Evolutionary conservation across 2,888 invertebrate genomes (phyloP).

Genomic region (Heliconius cydno): DNA sequence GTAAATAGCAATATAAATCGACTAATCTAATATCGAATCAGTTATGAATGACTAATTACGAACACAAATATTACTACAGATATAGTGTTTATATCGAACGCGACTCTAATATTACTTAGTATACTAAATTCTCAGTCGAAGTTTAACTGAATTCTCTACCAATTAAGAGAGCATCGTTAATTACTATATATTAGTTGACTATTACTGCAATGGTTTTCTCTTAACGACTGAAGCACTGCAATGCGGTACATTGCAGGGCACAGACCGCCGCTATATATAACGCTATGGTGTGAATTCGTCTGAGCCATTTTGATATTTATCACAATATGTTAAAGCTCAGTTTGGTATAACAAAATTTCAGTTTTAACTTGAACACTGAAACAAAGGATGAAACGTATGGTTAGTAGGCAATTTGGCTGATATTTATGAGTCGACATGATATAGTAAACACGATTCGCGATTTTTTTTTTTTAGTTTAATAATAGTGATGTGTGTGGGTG

Average conservation of each 20-base stretch:
- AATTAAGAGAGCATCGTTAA: conserved; percentile 51
- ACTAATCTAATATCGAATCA: background rate
- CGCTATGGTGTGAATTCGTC: conserved; percentile 45
- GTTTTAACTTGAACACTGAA: conserved; percentile 40
- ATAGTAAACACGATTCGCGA: conserved; percentile 38
- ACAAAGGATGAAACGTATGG: conserved; percentile 46
- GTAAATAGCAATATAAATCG: background rate
- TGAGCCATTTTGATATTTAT: conserved; percentile 47
- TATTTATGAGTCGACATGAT: conserved; percentile 41
- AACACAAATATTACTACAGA: background rate
- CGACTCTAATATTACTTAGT: conserved; percentile 6
- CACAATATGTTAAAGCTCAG: conserved; percentile 42
- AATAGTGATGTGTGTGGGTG: background rate
- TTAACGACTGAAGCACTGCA: conserved; percentile 50
- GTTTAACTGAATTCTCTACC: conserved; percentile 44
- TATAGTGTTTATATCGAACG: background rate
- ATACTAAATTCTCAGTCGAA: conserved; percentile 40
- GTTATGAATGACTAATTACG: background rate
- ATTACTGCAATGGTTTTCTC: conserved; percentile 51
- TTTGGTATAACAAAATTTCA: conserved; percentile 39
- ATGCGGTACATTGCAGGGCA: conserved; percentile 51
- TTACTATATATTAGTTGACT: conserved; percentile 52
- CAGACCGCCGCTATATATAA: conserved; percentile 45
- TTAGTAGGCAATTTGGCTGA: conserved; percentile 45
- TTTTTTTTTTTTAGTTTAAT: conserved; percentile 35